Conservation (phyloP, 2,797 vertebrate genomes). For the Gambelia wislizenii region DNA sequence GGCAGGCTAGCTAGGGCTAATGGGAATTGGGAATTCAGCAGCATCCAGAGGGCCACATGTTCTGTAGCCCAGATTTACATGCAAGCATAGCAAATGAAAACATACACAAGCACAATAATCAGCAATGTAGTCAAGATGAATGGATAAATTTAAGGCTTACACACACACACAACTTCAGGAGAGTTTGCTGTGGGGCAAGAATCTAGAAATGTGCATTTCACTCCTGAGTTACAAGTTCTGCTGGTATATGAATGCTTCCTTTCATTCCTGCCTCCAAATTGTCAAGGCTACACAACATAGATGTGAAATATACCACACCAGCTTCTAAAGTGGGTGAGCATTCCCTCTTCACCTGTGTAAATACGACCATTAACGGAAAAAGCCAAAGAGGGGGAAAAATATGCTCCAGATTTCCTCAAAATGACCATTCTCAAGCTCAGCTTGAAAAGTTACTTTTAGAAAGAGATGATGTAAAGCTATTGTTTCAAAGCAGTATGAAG, state of each 20-base stretch:
- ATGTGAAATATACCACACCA: constrained; percentile 60
- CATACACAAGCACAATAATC: background rate
- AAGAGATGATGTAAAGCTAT: too few relatives aligned
- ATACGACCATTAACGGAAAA: constrained; percentile 43
- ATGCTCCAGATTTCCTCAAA: background rate
- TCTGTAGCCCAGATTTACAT: background rate
- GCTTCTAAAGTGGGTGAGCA: constrained; percentile 46
- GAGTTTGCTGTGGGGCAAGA: background rate
- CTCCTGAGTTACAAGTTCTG: background rate
- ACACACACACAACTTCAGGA: background rate
- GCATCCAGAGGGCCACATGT: too few relatives aligned
- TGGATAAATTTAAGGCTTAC: background rate
- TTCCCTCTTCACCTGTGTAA: constrained; percentile 68
- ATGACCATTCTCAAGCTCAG: background rate
- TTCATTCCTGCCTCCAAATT: constrained; percentile 74
- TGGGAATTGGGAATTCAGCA: too few relatives aligned
- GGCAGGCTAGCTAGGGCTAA: too few relatives aligned
- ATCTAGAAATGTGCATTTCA: background rate
- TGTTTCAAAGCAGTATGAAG: too few relatives aligned
- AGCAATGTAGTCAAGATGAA: background rate
- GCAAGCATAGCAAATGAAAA: background rate
- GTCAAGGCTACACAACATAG: constrained; percentile 78
- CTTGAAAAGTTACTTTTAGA: too few relatives aligned
- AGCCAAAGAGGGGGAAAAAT: background rate
- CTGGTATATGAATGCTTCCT: constrained; percentile 74